Evolutionary conservation across 2,888 invertebrate genomes (phyloP), one percentile per base, ranked within the genome.

Genomic region (Onthophagus sagittarius): DNA sequence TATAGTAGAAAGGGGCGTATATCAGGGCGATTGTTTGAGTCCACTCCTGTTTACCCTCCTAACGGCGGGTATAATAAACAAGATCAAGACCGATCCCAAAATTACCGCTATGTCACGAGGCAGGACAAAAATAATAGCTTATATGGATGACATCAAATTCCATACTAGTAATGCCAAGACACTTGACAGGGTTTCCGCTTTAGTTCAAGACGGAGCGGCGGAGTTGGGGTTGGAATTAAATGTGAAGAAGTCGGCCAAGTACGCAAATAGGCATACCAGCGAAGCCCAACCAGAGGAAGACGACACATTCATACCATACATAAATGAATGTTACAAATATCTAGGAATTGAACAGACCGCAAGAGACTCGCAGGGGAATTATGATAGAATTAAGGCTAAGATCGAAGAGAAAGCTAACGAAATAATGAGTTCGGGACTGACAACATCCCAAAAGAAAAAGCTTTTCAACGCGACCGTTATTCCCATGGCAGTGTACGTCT

Each of bases 41-140:
- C n/a, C n/a, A n/a, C n/a, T n/a, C n/a, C n/a, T n/a, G n/a, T n/a
- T n/a, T n/a, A n/a, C n/a, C n/a, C n/a, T n/a, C n/a, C 23, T 23
- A n/a, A 69, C 69, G 14, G 69, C 72, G 13, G 69, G 69, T 11
- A 15, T 69, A 9, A 23, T 69, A 31, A 9, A 33, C 15, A 15
- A 15, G 15, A 69, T 69, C 62, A 72, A 65, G n/a, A 32, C 23
- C 6, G 72, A 67, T 4, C 72, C 72, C 2, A 65, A 64, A 0
- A 31, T 65, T 5, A 31, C 7, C 3, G 65, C 15, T 11, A 7
- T 3, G 14, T 32, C 15, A 1, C 64, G 39, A 11, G 72, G 72
- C 1, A 72, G 65, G 33, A 53, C 53, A 0, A 5, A n/a, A n/a
- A 6, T 72, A 33, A 33, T 72, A 23, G 23, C 23, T 1, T 23